Evolutionary conservation across 2,888 invertebrate genomes (phyloP).

Genomic region (Pollenia labialis): DNA sequence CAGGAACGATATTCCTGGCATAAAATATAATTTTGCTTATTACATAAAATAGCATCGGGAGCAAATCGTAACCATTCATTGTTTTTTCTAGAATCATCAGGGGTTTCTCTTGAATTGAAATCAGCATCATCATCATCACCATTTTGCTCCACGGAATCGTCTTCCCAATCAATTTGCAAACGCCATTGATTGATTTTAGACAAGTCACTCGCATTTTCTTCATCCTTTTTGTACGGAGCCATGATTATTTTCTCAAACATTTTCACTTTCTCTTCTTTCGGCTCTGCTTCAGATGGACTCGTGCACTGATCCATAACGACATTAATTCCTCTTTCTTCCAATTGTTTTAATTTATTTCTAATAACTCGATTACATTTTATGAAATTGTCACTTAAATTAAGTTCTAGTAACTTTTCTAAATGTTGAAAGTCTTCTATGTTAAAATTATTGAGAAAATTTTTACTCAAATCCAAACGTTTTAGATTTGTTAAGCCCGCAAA

Average conservation of each 20-base stretch:
- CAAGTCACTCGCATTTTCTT: constrained; percentile 63
- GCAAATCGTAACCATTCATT: constrained; percentile 64
- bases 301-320: constrained; percentile 74
- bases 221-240: constrained; percentile 42
- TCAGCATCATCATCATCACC: constrained; percentile 44
- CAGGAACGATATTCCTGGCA: constrained; percentile 80
- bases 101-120: not conserved
- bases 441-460: constrained; percentile 86
- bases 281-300: not conserved
- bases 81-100: not conserved
- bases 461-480: constrained; percentile 86
- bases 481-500: constrained; percentile 86
- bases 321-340: constrained; percentile 77
- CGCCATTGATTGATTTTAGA: constrained; percentile 35
- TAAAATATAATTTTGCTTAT: constrained; percentile 75
- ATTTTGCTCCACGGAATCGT: constrained; percentile 45
- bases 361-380: constrained; percentile 85
- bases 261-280: not conserved
- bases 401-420: constrained; percentile 80
- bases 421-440: constrained; percentile 85
- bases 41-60: constrained; percentile 71
- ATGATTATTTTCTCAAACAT: constrained; percentile 80
- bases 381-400: constrained; percentile 86
- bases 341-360: constrained; percentile 76
- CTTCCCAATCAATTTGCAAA: constrained; percentile 31